Base-by-base conservation (phyloP, 2,888 invertebrate species). In the Thelaira solivaga region DNA sequence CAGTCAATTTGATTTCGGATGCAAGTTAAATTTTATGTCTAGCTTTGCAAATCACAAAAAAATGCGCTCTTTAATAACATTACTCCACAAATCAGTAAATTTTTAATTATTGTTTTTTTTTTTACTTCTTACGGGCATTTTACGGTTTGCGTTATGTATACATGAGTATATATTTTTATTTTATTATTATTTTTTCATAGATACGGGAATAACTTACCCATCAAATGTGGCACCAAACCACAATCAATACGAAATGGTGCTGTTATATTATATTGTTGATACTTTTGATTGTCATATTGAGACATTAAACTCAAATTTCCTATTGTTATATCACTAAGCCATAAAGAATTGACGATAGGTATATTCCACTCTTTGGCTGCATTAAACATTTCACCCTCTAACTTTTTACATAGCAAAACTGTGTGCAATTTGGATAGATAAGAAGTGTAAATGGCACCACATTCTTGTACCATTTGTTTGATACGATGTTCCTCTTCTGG, bases 351-450 rank as follows among this genome's bases (percentile, higher is more conserved):
- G 0, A 99, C 97, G 1, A 96, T 93, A 1, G 96, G 96, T 39
- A 95, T 94, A 83, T 93, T 94, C 96, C 97, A 97, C 86, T 98
- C 97, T 55, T 95, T 92, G 0, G 99, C 98, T 82, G 95, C 95
- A 79, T 93, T 91, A 89, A 94, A 96, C 89, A 99, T 99, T 81
- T 91, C 91, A 20, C 97, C 97, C 80, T 97, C 96, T 0, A 94
- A 92, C 81, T 96, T 96, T 81, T 93, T 92, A 86, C 94, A 93
- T 77, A 95, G 91, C 65, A 95, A 88, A 57, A 95, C 91, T 0
- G 95, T 95, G 88, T 95, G 95, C 86, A 95, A 94, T 78, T 93
- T 92, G 0, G 94, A 93, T 86, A 95, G 92, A 88, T 95, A 95
- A 4, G 92, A 92, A 0, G 95, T 95, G 78, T 92, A 90, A 90